Conservation (phyloP, 2,113 vertebrate species). For the Shinisaurus crocodilurus region DNA sequence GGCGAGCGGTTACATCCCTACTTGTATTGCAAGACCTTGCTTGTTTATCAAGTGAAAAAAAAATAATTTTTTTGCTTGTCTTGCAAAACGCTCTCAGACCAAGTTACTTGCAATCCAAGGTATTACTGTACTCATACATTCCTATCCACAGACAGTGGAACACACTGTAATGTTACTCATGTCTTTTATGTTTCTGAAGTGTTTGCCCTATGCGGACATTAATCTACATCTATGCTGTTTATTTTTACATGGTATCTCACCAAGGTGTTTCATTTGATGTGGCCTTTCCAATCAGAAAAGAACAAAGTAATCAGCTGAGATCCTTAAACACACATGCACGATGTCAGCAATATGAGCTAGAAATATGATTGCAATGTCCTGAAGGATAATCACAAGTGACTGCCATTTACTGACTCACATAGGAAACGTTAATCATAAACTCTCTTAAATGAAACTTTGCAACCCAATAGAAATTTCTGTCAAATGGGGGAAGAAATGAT, state of each 20-base stretch:
- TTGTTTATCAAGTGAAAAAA: too few species aligned
- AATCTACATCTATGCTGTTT: slow-evolving; percentile 34
- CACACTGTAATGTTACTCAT: not conserved
- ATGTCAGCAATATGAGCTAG: slow-evolving; percentile 8
- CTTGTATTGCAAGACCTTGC: too few species aligned
- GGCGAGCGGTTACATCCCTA: too few species aligned
- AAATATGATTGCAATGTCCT: slow-evolving; percentile 35
- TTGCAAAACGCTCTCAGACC: too few species aligned
- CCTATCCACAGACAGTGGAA: not conserved
- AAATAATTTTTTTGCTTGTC: too few species aligned
- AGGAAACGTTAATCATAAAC: slow-evolving; percentile 55
- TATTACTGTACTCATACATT: too few species aligned
- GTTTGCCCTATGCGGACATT: slow-evolving; percentile 22
- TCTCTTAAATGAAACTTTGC: slow-evolving; percentile 54
- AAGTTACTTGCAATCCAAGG: too few species aligned
- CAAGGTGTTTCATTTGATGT: slow-evolving; percentile 15
- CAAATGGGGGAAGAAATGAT: slow-evolving; percentile 33
- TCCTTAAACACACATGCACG: not conserved
- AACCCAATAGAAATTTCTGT: slow-evolving; percentile 52
- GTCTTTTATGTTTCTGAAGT: slow-evolving; percentile 32
- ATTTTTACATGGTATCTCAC: slow-evolving; percentile 22
- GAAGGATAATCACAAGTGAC: slow-evolving; percentile 46
- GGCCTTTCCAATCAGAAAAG: slow-evolving; percentile 34
- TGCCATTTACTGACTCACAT: slow-evolving; percentile 25
- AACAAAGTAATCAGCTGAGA: slow-evolving; percentile 31